Conservation (phyloP, 2,888 invertebrate species). For the Anthophora plumipes region DNA sequence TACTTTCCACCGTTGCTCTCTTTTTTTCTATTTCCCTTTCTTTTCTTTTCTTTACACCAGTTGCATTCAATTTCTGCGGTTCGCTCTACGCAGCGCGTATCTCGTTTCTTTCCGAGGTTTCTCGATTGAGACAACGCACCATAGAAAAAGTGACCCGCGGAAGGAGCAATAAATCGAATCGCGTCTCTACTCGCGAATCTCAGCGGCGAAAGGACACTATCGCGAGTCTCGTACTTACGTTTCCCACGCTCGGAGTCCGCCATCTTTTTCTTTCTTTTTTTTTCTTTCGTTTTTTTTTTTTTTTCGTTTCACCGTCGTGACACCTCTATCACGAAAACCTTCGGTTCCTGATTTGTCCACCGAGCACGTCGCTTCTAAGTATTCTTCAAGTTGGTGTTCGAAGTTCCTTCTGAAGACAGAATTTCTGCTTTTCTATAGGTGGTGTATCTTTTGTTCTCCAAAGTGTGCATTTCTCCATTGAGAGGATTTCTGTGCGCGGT, state of each 20-base stretch:
- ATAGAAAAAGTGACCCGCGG: constrained; percentile 32
- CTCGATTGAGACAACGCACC: constrained; percentile 26
- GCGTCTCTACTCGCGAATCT: constrained; percentile 50
- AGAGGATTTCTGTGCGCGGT: background rate
- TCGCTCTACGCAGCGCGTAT: background rate
- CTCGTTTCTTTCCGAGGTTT: constrained; percentile 7
- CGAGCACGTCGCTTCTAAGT: constrained; percentile 24
- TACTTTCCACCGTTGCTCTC: background rate
- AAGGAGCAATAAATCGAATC: constrained; percentile 61
- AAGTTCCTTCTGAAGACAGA: background rate
- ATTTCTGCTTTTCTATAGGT: background rate
- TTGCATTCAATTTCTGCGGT: constrained; percentile 3
- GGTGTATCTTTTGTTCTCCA: no score
- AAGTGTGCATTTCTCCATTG: background rate
- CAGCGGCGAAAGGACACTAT: constrained; percentile 57
- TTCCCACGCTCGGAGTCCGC: constrained; percentile 63
- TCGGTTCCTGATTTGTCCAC: constrained; percentile 3
- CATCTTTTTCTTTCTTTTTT: constrained; percentile 7
- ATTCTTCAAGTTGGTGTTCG: background rate
- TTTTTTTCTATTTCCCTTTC: no score
- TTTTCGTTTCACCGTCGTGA: constrained; percentile 2
- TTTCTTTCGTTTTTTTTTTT: background rate
- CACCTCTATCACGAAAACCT: constrained; percentile 6
- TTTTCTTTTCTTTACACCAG: background rate
- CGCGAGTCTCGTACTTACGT: constrained; percentile 19